These are phyloP conservation scores for Tympanoctomys barrerae DNA, from an alignment of 2,797 vertebrate species.

Conservation along the genomic window DNA sequence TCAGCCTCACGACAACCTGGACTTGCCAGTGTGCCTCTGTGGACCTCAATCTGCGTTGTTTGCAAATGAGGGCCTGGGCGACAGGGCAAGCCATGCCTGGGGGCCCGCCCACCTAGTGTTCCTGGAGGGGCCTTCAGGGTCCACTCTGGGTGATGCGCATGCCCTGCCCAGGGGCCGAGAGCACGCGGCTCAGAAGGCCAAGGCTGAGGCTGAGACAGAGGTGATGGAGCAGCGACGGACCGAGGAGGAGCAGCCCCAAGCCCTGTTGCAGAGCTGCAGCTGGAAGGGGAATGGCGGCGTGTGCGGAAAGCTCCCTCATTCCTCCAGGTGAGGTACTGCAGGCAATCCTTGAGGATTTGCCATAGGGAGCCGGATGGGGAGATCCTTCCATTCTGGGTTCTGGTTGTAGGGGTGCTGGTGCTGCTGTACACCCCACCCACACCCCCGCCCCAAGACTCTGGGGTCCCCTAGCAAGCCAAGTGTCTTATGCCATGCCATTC, in stretches of 20 bases:
- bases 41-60: background rate
- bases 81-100: background rate
- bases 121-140: background rate
- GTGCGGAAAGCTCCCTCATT: background rate
- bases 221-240: background rate
- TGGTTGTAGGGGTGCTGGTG: background rate
- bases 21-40: background rate
- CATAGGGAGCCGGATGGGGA: background rate
- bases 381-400: background rate
- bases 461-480: background rate
- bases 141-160: background rate
- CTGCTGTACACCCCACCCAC: background rate
- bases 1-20: background rate
- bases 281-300: background rate
- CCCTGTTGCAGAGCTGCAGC: background rate
- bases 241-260: background rate
- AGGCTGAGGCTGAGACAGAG: background rate
- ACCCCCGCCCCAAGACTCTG: too few species aligned
- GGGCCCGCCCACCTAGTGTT: background rate
- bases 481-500: background rate
- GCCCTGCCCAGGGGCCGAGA: constrained; percentile 36
- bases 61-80: background rate
- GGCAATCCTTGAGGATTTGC: background rate
- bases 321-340: constrained; percentile 40
- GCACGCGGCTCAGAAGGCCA: background rate